These are phyloP conservation scores for Tauraco hartlaubi DNA, from an alignment of 2,797 vertebrate species.

Conservation along the genomic window DNA sequence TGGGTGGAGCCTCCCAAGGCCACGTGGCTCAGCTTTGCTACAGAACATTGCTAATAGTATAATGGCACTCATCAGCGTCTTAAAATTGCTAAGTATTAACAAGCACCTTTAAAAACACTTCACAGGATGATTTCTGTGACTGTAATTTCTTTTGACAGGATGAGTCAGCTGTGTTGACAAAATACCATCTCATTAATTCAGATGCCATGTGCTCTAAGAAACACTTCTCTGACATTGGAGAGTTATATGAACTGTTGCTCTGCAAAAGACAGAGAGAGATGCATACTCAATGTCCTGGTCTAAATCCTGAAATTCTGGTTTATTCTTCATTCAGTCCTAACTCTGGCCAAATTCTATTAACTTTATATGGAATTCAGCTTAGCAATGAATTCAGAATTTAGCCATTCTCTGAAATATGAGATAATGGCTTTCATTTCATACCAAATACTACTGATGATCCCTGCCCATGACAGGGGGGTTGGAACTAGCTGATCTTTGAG, in stretches of 20 bases:
- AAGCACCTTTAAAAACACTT: slow-evolving; percentile 35
- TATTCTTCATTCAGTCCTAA: background rate
- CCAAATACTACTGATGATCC: background rate
- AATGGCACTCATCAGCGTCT: background rate
- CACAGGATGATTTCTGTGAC: background rate
- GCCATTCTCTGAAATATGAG: background rate
- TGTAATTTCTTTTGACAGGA: background rate
- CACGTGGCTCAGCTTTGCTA: slow-evolving; percentile 34
- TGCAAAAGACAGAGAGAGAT: background rate
- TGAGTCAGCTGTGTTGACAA: background rate
- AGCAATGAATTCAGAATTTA: background rate
- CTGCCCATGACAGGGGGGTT: too few species aligned
- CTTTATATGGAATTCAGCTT: background rate
- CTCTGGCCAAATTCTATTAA: background rate
- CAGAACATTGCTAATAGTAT: background rate
- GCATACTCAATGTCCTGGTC: background rate
- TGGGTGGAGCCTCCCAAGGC: background rate
- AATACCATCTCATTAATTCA: background rate
- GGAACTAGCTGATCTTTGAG: too few species aligned
- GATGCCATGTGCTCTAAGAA: background rate
- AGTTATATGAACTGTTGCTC: background rate
- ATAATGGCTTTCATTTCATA: background rate
- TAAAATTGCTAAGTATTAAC: slow-evolving; percentile 21
- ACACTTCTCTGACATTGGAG: background rate
- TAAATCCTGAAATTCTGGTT: slow-evolving; percentile 7